phyloP scores from a whole-genome alignment of 2,888 invertebrate genomes.

The Heliconius aoede region DNA sequence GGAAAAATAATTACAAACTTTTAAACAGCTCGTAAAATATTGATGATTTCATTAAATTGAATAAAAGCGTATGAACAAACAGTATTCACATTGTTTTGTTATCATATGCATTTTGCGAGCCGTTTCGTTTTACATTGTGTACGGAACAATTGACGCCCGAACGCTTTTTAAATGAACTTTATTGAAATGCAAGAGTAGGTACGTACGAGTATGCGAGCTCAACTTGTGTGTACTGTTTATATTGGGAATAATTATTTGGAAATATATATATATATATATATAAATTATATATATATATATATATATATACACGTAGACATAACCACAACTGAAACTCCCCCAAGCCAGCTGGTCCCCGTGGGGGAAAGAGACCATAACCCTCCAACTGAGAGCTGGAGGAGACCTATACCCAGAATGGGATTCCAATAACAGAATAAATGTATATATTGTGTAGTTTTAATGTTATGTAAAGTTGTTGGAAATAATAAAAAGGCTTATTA shows the following conservation, averaged over 20 bases:
- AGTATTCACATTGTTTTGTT: constrained; percentile 22
- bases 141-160: constrained; percentile 19
- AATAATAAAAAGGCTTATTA: too few species aligned
- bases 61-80: constrained; percentile 24
- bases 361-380: too few species aligned
- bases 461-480: too few species aligned
- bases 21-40: constrained; percentile 20
- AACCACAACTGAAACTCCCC: too few species aligned
- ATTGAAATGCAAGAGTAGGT: constrained; percentile 12
- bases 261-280: not conserved
- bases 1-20: constrained; percentile 7
- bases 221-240: constrained; percentile 18
- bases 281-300: too few species aligned
- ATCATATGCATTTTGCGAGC: constrained; percentile 23
- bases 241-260: not conserved
- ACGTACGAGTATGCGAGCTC: not conserved
- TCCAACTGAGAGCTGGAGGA: too few species aligned
- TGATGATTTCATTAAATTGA: constrained; percentile 24
- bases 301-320: too few species aligned
- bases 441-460: too few species aligned
- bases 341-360: too few species aligned
- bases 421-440: too few species aligned
- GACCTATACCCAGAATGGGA: too few species aligned
- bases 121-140: constrained; percentile 24
- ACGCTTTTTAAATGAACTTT: constrained; percentile 27